A percentile compares a stretch with the other conserved stretches of the same genome.
These are phyloP conservation scores for Heliopora coerulea DNA, from an alignment of 92 coral and sea anemone genomes.

Conservation along the genomic window DNA sequence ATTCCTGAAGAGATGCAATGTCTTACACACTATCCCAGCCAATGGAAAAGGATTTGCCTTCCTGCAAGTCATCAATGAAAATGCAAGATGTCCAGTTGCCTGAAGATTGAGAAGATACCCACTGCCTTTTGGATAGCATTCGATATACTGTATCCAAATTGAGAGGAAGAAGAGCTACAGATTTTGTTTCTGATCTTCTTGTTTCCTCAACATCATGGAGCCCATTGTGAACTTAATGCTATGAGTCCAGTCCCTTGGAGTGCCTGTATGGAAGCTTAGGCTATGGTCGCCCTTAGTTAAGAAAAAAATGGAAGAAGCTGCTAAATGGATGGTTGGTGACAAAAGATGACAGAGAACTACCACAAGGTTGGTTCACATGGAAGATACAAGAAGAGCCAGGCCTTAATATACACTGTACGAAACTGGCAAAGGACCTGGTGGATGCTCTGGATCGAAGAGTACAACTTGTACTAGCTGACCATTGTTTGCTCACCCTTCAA, in stretches of 20 bases:
- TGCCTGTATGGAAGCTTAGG: constrained; percentile 40
- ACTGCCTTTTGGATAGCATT: constrained; percentile 27
- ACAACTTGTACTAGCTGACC: constrained; percentile 19
- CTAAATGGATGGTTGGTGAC: constrained; percentile 42
- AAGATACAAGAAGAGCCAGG: no score
- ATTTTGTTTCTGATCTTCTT: constrained; percentile 34
- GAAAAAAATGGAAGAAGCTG: constrained; percentile 40
- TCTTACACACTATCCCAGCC: constrained; percentile 26
- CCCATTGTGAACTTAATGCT: constrained; percentile 36
- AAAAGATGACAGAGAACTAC: constrained; percentile 42
- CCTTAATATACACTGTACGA: constrained; percentile 32
- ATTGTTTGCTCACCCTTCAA: constrained; percentile 34
- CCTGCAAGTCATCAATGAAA: constrained; percentile 31
- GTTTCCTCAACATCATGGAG: constrained; percentile 39
- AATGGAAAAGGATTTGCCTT: constrained; percentile 46
- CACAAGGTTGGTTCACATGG: no score
- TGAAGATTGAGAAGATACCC: constrained; percentile 28
- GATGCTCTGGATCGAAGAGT: constrained; percentile 31
- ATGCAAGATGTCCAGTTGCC: constrained; percentile 38
- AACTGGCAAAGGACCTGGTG: constrained; percentile 41
- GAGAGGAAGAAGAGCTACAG: constrained; percentile 45
- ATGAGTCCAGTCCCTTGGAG: constrained; percentile 49
- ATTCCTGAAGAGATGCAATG: constrained; percentile 40
- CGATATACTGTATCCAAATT: constrained; percentile 29
- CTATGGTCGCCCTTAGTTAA: constrained; percentile 48